These are phyloP conservation scores for Conger conger DNA, from an alignment of 2,113 vertebrate species.

Conservation along the genomic window DNA sequence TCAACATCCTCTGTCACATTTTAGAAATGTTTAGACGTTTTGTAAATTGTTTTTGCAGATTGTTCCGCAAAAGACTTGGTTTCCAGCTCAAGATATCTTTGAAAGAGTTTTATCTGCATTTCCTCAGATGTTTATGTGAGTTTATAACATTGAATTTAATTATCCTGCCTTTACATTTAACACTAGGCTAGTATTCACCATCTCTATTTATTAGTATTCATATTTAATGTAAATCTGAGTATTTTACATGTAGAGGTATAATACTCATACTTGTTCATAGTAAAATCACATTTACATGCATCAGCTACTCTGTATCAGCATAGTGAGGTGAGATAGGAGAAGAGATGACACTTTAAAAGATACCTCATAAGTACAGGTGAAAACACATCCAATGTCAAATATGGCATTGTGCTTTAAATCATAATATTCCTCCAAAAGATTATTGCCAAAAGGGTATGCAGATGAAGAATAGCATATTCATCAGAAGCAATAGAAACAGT, in stretches of 20 bases:
- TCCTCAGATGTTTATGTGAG: not conserved
- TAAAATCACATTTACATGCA: not conserved
- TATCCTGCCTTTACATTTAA: slow-evolving; percentile 10
- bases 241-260: not conserved
- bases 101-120: not conserved
- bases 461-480: not conserved
- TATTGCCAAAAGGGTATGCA: slow-evolving; percentile 2
- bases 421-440: not conserved
- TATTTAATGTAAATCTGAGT: not conserved
- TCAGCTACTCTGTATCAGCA: not conserved
- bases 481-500: not conserved
- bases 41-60: too few relatives aligned
- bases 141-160: not conserved
- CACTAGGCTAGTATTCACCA: not conserved
- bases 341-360: not conserved
- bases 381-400: not conserved
- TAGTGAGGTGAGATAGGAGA: not conserved
- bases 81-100: not conserved
- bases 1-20: not conserved
- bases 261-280: slow-evolving; percentile 1
- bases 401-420: not conserved
- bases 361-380: slow-evolving; percentile 32
- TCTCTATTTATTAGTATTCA: not conserved
- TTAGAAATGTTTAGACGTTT: not conserved
- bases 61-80: not conserved